Percentiles rank a stretch among this genome's conserved stretches.
phyloP scores from a whole-genome alignment of 1,140 invertebrate genomes.

The Euborellia annulipes region DNA sequence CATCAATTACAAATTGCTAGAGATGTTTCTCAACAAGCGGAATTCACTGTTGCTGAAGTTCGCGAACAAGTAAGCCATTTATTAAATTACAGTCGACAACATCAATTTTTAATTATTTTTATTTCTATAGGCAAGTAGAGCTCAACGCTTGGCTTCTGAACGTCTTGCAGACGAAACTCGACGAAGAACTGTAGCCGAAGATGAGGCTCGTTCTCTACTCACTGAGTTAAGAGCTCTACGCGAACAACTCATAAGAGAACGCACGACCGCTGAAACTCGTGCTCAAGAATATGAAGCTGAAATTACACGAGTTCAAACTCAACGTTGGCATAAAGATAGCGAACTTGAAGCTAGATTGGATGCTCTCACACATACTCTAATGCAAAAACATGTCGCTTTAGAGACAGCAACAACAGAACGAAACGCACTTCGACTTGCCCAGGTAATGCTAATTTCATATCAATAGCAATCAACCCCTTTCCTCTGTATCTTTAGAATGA shows the following conservation, averaged over 20 bases:
- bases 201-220: constrained; percentile 31
- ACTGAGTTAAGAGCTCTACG: constrained; percentile 41
- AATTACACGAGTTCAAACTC: constrained; percentile 41
- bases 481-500: too few relatives aligned
- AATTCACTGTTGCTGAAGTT: constrained; percentile 26
- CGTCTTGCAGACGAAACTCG: constrained; percentile 34
- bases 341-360: too few relatives aligned
- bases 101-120: background rate
- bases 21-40: constrained; percentile 35
- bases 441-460: too few relatives aligned
- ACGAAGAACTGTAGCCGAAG: constrained; percentile 36
- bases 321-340: constrained; percentile 17
- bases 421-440: too few relatives aligned
- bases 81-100: constrained; percentile 27
- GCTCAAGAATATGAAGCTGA: constrained; percentile 42
- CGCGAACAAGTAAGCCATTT: constrained; percentile 21
- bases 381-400: too few relatives aligned
- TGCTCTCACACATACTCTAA: too few relatives aligned
- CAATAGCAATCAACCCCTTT: too few relatives aligned
- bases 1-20: constrained; percentile 35
- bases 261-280: constrained; percentile 31
- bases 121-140: too few relatives aligned
- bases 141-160: constrained; percentile 19
- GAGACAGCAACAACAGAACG: too few relatives aligned
- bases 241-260: constrained; percentile 39